Evolutionary conservation across 1,140 invertebrate genomes (phyloP).

Genomic region (Drosophila littoralis): DNA sequence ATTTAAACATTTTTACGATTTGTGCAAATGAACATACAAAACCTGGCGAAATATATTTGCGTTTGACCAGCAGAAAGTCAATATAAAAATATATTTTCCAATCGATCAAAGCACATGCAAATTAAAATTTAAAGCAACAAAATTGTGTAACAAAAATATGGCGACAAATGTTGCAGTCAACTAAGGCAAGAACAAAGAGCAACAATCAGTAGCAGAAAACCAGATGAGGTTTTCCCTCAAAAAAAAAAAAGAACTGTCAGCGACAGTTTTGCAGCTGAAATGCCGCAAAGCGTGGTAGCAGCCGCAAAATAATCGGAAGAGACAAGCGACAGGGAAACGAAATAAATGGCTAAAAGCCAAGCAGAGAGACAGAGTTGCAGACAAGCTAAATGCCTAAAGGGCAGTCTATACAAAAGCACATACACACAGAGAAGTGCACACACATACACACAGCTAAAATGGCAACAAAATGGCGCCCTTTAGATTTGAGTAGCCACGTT

Average conservation of each 20-base stretch:
- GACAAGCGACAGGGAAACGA: conserved; percentile 30
- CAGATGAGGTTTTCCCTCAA: not conserved
- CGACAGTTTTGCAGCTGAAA: conserved; percentile 22
- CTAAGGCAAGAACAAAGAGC: not conserved
- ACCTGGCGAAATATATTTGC: too few species aligned
- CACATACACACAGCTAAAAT: not conserved
- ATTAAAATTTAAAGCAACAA: not conserved
- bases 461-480: conserved; percentile 53
- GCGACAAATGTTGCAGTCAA: not conserved
- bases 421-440: conserved; percentile 14
- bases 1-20: too few species aligned
- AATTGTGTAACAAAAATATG: conserved; percentile 7
- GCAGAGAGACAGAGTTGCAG: conserved; percentile 3
- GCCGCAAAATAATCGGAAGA: conserved; percentile 38
- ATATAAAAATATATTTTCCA: too few species aligned
- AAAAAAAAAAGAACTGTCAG: conserved; percentile 25
- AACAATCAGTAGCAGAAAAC: conserved; percentile 20
- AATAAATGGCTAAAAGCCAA: conserved; percentile 27
- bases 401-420: conserved; percentile 15
- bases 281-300: conserved; percentile 40
- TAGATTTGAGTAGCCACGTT: conserved; percentile 25
- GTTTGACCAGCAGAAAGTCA: too few species aligned
- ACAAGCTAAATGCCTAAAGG: conserved; percentile 40
- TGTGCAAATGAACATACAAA: too few species aligned
- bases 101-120: not conserved